Base-by-base conservation (phyloP, 1,140 invertebrate species). In the Proales similis region DNA sequence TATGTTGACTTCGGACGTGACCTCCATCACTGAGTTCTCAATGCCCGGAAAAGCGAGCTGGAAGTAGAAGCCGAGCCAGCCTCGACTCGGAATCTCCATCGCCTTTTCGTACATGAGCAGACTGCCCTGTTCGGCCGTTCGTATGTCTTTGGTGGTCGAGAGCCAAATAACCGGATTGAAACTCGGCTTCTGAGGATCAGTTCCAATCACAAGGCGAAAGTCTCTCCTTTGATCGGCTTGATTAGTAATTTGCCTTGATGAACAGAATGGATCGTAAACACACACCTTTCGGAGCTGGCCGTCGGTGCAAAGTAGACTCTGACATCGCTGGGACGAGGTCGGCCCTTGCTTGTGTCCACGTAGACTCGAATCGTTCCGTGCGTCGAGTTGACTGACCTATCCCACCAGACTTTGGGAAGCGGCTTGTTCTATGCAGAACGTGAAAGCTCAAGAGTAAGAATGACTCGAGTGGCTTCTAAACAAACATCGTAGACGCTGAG, bases 1-100 rank as follows among this genome's bases (percentile, higher is more conserved):
- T 14, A 72, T 69, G 46, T 68, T 49, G 3, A 66, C 63, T 63
- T 72, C 69, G 3, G 71, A 70, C 22, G 70, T 72, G 32, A 71
- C 65, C 45, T 68, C 65, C 17, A 71, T 46, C 7, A 65, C 65
- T 7, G 66, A 49, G 30, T 62, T 67, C 30, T 64, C 64, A 14
- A 68, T 39, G 39, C 70, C 70, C 5, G 53, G 42, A 63, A 70
- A 72, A 9, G 61, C 66, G 39, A 68, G 49, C 60, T 70, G 65
- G 26, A 70, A 66, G 38, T 68, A 70, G 51, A 70, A 70, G 0
- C 66, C 68, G 14, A 64, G 45, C 67, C 68, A 71, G 30, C 67
- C 67, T 17, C 61, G 32, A 3, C 14, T 19, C 12, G 70, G 69
- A 61, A 67, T 70, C n/a, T 65, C 48, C 24, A 53, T 39, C 3